Evolutionary conservation across 92 coral and sea anemone genomes (phyloP).

Genomic region (Palythoa grandis): DNA sequence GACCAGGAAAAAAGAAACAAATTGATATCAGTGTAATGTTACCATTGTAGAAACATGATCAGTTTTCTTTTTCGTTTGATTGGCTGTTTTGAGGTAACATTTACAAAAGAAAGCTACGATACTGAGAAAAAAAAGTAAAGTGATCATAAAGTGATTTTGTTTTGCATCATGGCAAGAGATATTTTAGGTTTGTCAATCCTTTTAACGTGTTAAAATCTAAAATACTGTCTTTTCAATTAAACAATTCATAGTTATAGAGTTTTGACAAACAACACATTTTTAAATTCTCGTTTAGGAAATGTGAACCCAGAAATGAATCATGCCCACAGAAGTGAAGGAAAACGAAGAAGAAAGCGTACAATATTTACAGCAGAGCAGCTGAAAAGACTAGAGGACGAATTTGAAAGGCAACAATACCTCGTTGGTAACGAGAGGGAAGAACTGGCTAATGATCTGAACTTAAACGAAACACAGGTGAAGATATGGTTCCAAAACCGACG

Average conservation of each 20-base stretch:
- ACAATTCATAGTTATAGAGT: background rate
- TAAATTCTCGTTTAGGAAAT: background rate
- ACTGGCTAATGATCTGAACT: conserved; percentile 77
- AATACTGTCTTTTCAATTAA: too few relatives aligned
- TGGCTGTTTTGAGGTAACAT: too few relatives aligned
- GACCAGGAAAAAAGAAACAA: too few relatives aligned
- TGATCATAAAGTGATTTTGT: too few relatives aligned
- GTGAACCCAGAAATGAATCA: conserved; percentile 11
- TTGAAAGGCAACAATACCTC: conserved; percentile 90
- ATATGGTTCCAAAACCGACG: conserved; percentile 99
- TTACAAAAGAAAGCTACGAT: too few relatives aligned
- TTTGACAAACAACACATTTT: background rate
- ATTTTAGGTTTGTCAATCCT: too few relatives aligned
- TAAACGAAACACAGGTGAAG: conserved; percentile 95
- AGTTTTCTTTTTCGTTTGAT: too few relatives aligned
- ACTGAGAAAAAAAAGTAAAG: too few relatives aligned
- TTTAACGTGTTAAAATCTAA: too few relatives aligned
- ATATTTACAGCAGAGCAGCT: conserved; percentile 95
- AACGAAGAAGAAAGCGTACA: conserved; percentile 86
- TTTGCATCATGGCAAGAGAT: too few relatives aligned
- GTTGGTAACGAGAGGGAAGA: conserved; percentile 93
- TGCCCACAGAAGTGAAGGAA: conserved; percentile 52
- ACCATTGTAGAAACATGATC: too few relatives aligned
- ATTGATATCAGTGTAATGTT: too few relatives aligned
- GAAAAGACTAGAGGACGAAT: conserved; percentile 84